Evolutionary conservation across 2,113 vertebrate species (phyloP), one percentile per base, ranked within the genome.

Genomic region (Xenus cinereus): DNA sequence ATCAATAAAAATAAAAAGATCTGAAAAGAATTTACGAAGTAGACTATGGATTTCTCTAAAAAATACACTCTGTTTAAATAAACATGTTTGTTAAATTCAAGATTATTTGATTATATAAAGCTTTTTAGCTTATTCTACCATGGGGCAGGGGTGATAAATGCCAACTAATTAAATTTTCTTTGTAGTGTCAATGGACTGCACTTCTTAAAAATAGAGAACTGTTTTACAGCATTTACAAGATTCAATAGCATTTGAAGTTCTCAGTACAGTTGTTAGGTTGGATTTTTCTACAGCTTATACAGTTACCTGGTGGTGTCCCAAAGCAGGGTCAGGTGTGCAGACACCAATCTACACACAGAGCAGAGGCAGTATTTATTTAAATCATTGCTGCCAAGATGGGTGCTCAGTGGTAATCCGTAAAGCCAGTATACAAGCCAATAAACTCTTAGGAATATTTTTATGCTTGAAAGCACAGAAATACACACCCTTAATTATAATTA

Each of bases 1-100:
- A 97, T 97, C 97, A 97, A 97, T 97, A 92, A 89, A 96, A 97
- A 95, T 48, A 86, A 75, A 96, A 96, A 96, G 63, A 97, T 86
- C 80, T 93, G 75, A 93, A 92, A 97, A 94, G 60, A 97, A 97
- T 79, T 91, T 95, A 96, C 92, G 82, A 94, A 95, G 71, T 62
- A 93, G 39, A 66, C 41, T 96, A 97, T 80, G 12, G 97, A 96
- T 97, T 97, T 97, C 71, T 84, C 84, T 75, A 50, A 95, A 89
- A 83, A 87, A 95, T 50, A 90, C 16, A 50, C 53, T 82, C 74
- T 82, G 39, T 82, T 97, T 95, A 98, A 97, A 96, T 90, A 94
- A 98, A 83, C 86, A 97, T 92, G 71, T 95, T 96, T 63, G 88
- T 95, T 97, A 96, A 95, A 97, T 84, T 85, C 79, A 87, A 96